Percentiles rank a stretch among this genome's conserved stretches.
Conservation (phyloP, 2,797 vertebrate genomes). For the Enteromius argenteus region DNA sequence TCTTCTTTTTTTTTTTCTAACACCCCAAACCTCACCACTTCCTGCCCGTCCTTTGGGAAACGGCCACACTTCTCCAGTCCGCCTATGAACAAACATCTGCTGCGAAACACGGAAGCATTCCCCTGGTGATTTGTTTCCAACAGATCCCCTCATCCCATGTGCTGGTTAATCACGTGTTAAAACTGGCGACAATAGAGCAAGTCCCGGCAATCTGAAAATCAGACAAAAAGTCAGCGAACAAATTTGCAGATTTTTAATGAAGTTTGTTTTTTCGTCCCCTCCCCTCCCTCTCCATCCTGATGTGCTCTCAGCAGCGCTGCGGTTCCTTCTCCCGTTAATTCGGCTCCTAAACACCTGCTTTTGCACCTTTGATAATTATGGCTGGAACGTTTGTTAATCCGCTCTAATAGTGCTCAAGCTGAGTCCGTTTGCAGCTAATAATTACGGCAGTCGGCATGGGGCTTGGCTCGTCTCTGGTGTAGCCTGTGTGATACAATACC, state of each 20-base stretch:
- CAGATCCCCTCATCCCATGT: slow-evolving; percentile 62
- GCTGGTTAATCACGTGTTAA: slow-evolving; percentile 75
- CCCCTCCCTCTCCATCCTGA: slow-evolving; percentile 19
- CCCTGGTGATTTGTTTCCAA: slow-evolving; percentile 67
- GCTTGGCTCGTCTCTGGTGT: slow-evolving; percentile 69
- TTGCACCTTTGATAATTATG: slow-evolving; percentile 80
- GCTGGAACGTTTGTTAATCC: slow-evolving; percentile 81
- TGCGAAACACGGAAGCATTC: slow-evolving; percentile 69
- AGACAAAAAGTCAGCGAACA: slow-evolving; percentile 66
- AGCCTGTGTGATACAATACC: slow-evolving; percentile 68
- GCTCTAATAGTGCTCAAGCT: slow-evolving; percentile 79
- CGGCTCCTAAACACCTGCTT: slow-evolving; percentile 76
- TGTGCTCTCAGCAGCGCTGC: slow-evolving; percentile 48
- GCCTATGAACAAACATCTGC: slow-evolving; percentile 74
- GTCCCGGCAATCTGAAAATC: slow-evolving; percentile 66
- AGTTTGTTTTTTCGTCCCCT: slow-evolving; percentile 47
- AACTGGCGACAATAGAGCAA: slow-evolving; percentile 66
- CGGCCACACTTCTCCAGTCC: slow-evolving; percentile 67
- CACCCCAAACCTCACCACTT: slow-evolving; percentile 62
- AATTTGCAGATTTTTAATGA: slow-evolving; percentile 72
- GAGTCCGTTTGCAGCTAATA: slow-evolving; percentile 82
- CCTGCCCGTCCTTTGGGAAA: slow-evolving; percentile 54
- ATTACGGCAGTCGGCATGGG: slow-evolving; percentile 80
- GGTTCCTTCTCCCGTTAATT: slow-evolving; percentile 63
- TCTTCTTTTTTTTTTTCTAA: slow-evolving; percentile 53